These are phyloP conservation scores for Casuarius casuarius DNA, from an alignment of 2,113 vertebrate genomes.

Conservation along the genomic window DNA sequence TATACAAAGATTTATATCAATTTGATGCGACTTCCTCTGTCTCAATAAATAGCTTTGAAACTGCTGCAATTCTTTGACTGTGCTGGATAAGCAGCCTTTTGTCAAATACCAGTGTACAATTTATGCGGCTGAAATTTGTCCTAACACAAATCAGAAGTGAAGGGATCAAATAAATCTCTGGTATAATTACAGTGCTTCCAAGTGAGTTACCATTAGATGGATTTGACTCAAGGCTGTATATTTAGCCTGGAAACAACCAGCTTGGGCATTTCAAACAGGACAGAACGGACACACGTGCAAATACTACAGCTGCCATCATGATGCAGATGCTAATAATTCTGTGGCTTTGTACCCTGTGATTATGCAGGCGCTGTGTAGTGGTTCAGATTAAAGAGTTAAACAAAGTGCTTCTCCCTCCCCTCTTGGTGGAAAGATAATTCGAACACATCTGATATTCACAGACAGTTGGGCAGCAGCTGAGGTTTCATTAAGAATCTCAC, in stretches of 20 bases:
- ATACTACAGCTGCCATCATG: not conserved
- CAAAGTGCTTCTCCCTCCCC: slow-evolving; percentile 1
- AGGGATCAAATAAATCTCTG: slow-evolving; percentile 1
- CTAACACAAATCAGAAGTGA: slow-evolving; percentile 9
- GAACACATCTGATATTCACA: slow-evolving; percentile 27
- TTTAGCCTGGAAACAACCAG: slow-evolving; percentile 53
- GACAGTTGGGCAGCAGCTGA: slow-evolving; percentile 62
- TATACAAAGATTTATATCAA: not conserved
- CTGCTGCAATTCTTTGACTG: not conserved
- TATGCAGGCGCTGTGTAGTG: slow-evolving; percentile 10
- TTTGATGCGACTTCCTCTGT: not conserved
- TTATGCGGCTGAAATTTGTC: not conserved
- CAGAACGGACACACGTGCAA: not conserved
- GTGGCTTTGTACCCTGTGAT: slow-evolving; percentile 39
- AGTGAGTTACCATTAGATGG: not conserved
- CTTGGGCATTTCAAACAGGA: not conserved
- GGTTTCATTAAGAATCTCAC: slow-evolving; percentile 73
- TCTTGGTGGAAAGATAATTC: slow-evolving; percentile 29
- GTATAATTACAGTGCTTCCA: slow-evolving; percentile 15
- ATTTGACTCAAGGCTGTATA: not conserved
- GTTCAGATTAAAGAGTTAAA: slow-evolving; percentile 66
- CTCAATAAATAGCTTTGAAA: not conserved
- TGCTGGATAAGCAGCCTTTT: not conserved
- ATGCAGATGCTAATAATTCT: slow-evolving; percentile 57
- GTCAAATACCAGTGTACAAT: not conserved